These are phyloP conservation scores for Chelon labrosus DNA, from an alignment of 2,797 vertebrate species.

Conservation along the genomic window DNA sequence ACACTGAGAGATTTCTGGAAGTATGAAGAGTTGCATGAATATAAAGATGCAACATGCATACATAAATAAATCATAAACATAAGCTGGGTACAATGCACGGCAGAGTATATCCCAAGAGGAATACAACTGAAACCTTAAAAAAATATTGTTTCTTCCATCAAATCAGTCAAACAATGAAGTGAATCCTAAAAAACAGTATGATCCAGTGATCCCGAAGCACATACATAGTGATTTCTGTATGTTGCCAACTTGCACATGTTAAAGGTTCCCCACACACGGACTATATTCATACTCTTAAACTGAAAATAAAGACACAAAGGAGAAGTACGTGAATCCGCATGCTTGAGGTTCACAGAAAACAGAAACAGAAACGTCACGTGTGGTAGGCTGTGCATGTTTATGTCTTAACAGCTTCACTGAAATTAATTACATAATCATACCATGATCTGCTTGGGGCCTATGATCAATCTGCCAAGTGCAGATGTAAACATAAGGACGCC, in stretches of 20 bases:
- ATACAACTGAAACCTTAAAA: not conserved
- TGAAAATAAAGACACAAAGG: not conserved
- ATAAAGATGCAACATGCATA: not conserved
- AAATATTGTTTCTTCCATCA: too few species aligned
- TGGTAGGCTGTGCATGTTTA: constrained; percentile 19
- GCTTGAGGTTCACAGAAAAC: constrained; percentile 1
- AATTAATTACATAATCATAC: constrained; percentile 31
- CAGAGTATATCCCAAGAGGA: not conserved
- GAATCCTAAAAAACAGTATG: too few species aligned
- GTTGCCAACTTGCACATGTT: too few species aligned
- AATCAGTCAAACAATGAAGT: too few species aligned
- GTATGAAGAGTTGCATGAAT: not conserved
- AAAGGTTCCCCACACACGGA: too few species aligned
- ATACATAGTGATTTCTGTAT: too few species aligned
- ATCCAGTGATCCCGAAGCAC: too few species aligned
- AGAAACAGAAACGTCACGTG: constrained; percentile 2
- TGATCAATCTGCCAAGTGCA: constrained; percentile 45
- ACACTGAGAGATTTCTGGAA: not conserved
- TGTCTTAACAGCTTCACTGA: constrained; percentile 28
- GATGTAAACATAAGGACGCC: constrained; percentile 45
- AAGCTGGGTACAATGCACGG: not conserved
- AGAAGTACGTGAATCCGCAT: constrained; percentile 13
- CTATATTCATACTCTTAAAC: too few species aligned
- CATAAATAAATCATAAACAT: not conserved
- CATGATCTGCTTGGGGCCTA: constrained; percentile 37